Conservation (phyloP, 2,797 vertebrate species). For the Pagetopsis macropterus region DNA sequence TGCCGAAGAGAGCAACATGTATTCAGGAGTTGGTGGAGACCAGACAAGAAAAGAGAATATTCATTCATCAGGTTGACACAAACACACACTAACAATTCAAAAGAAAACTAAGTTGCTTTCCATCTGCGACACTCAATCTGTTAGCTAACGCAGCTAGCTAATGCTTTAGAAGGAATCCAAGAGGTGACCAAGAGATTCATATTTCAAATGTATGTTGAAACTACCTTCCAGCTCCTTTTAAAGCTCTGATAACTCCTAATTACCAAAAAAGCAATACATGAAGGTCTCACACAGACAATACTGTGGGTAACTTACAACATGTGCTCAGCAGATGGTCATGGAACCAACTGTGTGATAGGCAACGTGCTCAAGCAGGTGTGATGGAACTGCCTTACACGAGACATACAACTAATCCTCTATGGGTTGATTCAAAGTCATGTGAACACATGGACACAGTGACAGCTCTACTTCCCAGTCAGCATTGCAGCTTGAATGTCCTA, state of each 20-base stretch:
- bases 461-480: constrained; percentile 32
- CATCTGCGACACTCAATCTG: not conserved
- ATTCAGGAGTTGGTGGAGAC: not conserved
- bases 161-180: too few species aligned
- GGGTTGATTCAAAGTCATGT: not conserved
- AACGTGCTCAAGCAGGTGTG: not conserved
- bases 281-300: not conserved
- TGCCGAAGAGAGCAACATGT: not conserved
- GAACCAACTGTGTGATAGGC: not conserved
- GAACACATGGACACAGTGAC: constrained; percentile 7
- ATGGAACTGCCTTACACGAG: not conserved
- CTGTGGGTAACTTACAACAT: not conserved
- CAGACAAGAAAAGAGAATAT: not conserved
- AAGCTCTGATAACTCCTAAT: not conserved
- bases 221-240: not conserved
- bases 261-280: not conserved
- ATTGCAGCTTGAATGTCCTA: constrained; percentile 25
- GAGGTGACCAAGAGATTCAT: too few species aligned
- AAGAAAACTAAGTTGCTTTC: not conserved
- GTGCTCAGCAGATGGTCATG: not conserved
- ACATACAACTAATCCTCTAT: too few species aligned
- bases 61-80: not conserved
- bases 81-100: not conserved
- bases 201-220: too few species aligned
- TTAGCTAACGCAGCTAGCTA: not conserved